phyloP scores from a whole-genome alignment of 2,113 vertebrate species.

The Tinamus guttatus region DNA sequence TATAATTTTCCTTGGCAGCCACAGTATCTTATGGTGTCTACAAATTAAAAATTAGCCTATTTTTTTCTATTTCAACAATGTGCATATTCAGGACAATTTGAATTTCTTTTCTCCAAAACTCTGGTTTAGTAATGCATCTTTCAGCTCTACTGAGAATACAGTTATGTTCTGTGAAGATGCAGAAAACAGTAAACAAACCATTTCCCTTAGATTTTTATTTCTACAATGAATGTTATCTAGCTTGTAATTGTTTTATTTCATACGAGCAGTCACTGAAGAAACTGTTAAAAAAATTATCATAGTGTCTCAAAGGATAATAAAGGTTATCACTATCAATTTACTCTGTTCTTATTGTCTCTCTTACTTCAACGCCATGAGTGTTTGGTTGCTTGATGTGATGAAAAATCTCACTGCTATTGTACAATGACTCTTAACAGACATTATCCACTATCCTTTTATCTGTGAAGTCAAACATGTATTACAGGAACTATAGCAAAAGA shows the following conservation, averaged over 20 bases:
- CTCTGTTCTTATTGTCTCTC: neutral
- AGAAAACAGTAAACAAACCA: constrained; percentile 27
- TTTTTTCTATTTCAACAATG: neutral
- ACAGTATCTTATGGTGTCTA: neutral
- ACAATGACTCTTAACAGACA: neutral
- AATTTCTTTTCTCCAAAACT: neutral
- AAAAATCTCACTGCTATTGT: neutral
- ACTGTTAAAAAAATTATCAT: neutral
- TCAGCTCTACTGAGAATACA: neutral
- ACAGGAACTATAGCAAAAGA: neutral
- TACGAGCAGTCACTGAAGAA: neutral
- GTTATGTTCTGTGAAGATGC: neutral
- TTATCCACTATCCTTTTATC: neutral
- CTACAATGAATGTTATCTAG: neutral
- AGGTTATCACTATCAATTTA: neutral
- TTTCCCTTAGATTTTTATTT: constrained; percentile 19
- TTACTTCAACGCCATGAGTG: neutral
- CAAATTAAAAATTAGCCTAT: neutral
- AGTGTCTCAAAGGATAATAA: constrained; percentile 23
- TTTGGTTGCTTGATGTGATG: neutral
- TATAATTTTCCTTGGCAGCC: neutral
- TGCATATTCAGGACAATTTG: neutral
- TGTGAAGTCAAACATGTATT: neutral
- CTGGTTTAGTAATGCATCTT: neutral
- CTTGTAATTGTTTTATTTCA: neutral